A percentile compares a stretch with the other conserved stretches of the same genome.
Evolutionary conservation across 2,113 vertebrate genomes (phyloP).

Genomic region (Alethe castanea): DNA sequence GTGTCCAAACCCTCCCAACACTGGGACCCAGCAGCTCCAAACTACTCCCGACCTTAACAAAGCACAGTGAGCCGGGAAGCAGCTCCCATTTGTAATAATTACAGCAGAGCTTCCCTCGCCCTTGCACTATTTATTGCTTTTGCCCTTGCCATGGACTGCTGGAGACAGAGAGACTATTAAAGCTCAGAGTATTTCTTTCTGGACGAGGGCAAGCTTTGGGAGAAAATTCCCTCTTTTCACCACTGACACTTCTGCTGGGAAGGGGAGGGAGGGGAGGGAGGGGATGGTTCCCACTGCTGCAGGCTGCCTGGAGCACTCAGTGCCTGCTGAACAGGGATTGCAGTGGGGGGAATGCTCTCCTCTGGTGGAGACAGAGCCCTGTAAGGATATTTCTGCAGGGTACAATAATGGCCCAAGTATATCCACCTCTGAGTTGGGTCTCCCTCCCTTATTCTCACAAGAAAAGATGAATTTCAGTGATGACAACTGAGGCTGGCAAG

Average conservation of each 20-base stretch:
- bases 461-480: background rate
- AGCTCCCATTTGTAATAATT: background rate
- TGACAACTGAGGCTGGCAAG: background rate
- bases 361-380: background rate
- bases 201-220: background rate
- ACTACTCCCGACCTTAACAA: background rate
- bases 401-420: background rate
- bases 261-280: background rate
- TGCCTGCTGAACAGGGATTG: background rate
- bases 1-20: background rate
- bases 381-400: background rate
- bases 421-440: background rate
- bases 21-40: background rate
- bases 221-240: background rate
- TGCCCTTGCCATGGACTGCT: background rate
- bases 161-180: background rate
- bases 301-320: background rate
- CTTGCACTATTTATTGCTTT: conserved; percentile 18
- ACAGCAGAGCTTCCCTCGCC: background rate
- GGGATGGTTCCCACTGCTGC: background rate
- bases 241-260: background rate
- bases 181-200: background rate
- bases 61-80: background rate
- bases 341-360: conserved; percentile 4
- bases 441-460: background rate